A percentile compares a stretch with the other conserved stretches of the same genome.
Conservation (phyloP, 2,888 invertebrate species). For the Steromphala cineraria region DNA sequence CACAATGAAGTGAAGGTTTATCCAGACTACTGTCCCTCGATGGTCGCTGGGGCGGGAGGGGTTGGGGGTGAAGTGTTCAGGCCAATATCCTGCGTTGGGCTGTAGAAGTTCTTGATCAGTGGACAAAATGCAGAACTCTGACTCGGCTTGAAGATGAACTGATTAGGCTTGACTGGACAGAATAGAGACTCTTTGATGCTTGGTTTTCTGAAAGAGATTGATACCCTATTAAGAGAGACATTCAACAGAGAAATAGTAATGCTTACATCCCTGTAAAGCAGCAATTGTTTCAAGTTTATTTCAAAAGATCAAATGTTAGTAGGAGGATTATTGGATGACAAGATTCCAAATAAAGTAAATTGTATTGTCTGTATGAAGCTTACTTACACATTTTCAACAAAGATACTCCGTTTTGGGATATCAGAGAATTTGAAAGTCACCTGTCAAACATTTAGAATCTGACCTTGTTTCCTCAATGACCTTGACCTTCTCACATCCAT, state of each 20-base stretch:
- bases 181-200: slow-evolving; percentile 64
- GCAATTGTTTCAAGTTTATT: not conserved
- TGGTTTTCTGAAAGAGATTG: slow-evolving; percentile 43
- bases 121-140: slow-evolving; percentile 66
- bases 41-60: slow-evolving; percentile 10
- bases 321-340: not conserved
- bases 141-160: slow-evolving; percentile 65
- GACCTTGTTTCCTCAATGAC: slow-evolving; percentile 80
- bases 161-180: slow-evolving; percentile 59
- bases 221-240: not conserved
- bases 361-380: no score
- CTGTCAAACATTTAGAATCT: slow-evolving; percentile 23
- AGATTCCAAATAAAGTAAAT: no score
- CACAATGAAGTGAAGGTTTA: not conserved
- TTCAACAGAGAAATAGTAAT: not conserved
- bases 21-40: slow-evolving; percentile 26
- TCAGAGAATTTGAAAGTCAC: no score
- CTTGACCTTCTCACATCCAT: slow-evolving; percentile 91
- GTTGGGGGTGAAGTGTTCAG: not conserved
- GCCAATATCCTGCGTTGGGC: slow-evolving; percentile 7
- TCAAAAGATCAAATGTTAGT: no score
- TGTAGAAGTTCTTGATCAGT: slow-evolving; percentile 51
- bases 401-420: no score
- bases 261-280: not conserved
- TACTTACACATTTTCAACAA: no score